Conservation (phyloP, 2,797 vertebrate genomes). For the Sebastolobus altivelis region DNA sequence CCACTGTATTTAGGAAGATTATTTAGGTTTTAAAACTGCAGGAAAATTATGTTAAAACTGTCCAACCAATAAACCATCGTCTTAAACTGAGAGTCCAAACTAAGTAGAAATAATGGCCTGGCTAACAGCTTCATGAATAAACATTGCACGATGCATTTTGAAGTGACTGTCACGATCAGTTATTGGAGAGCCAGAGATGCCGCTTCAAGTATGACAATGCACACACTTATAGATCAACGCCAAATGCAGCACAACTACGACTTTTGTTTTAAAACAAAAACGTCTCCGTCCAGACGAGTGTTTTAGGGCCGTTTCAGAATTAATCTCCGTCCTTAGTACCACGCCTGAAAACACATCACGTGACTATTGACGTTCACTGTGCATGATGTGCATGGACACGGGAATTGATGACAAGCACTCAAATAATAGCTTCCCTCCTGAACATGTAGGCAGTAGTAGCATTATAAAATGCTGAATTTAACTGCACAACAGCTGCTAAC, state of each 20-base stretch:
- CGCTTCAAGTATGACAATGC: background rate
- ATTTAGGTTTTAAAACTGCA: background rate
- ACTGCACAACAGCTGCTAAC: no score
- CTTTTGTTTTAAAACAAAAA: no score
- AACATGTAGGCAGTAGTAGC: no score
- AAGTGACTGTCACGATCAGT: background rate
- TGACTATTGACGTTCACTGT: no score
- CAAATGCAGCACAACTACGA: background rate
- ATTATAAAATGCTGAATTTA: no score
- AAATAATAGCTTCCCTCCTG: no score
- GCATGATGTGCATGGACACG: no score
- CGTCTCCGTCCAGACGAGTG: no score
- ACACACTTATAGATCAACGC: background rate
- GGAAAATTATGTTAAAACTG: background rate
- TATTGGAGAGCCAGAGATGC: background rate
- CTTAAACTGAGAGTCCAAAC: background rate
- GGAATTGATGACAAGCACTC: no score
- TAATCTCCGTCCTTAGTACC: no score
- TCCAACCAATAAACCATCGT: background rate
- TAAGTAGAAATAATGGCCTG: background rate
- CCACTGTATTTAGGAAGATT: background rate
- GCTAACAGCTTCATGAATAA: background rate
- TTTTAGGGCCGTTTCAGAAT: no score
- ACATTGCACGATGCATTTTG: background rate
- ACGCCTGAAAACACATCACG: no score